Evolutionary conservation across 2,888 invertebrate genomes (phyloP).

Genomic region (Mesopsocus fuscifrons): DNA sequence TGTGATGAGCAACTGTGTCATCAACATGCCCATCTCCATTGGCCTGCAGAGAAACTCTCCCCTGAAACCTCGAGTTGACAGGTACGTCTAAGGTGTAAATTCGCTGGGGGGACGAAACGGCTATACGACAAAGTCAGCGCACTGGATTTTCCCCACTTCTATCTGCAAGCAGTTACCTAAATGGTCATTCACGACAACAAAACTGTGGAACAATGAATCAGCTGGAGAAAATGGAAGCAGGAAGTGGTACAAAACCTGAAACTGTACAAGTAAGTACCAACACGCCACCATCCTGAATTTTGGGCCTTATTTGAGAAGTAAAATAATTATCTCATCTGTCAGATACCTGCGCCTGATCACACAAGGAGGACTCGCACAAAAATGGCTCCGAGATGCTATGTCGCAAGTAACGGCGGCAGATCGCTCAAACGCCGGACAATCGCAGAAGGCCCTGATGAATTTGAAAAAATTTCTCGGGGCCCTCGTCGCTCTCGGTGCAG

Average conservation of each 20-base stretch:
- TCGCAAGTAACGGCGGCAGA: constrained; percentile 36
- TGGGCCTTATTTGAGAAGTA: too few species aligned
- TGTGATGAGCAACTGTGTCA: constrained; percentile 63
- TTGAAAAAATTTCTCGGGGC: constrained; percentile 60
- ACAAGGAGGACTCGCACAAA: constrained; percentile 56
- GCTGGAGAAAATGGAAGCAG: too few species aligned
- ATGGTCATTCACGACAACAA: too few species aligned
- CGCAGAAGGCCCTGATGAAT: constrained; percentile 49
- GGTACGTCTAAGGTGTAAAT: constrained; percentile 25
- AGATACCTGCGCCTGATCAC: constrained; percentile 35
- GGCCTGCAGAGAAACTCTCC: constrained; percentile 70
- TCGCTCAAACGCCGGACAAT: constrained; percentile 11
- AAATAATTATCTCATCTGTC: too few species aligned
- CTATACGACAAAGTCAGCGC: background rate
- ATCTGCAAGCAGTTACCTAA: background rate
- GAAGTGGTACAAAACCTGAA: too few species aligned
- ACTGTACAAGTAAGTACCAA: too few species aligned
- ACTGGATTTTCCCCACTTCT: background rate
- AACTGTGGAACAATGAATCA: too few species aligned
- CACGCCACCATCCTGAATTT: too few species aligned
- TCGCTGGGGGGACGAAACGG: background rate
- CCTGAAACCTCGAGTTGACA: constrained; percentile 45
- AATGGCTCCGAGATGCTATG: constrained; percentile 62
- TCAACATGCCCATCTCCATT: constrained; percentile 61
- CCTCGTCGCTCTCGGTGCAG: constrained; percentile 47